Conservation (phyloP, 2,888 invertebrate species). For the Mesorhabditis sp. region DNA sequence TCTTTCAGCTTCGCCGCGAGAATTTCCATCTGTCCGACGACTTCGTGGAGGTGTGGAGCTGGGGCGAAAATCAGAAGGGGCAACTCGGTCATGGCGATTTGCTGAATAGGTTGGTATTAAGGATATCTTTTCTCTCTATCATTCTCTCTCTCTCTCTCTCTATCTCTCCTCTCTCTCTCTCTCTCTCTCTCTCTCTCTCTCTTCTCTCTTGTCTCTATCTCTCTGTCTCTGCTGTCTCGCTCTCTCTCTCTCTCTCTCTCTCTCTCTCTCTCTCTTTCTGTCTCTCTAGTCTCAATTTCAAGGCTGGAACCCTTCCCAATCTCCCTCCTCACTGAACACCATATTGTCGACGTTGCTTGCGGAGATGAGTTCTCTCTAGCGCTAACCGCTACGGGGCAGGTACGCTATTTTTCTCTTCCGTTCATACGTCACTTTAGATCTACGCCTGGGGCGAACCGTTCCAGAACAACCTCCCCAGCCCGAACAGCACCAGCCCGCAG, state of each 20-base stretch:
- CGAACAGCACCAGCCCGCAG: too few relatives aligned
- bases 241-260: too few relatives aligned
- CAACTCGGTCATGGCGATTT: neutral
- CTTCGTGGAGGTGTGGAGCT: conserved; percentile 4
- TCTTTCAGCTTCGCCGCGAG: neutral
- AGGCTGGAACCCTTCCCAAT: neutral
- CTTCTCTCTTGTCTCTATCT: too few relatives aligned
- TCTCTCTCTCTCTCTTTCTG: too few relatives aligned
- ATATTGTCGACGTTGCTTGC: neutral
- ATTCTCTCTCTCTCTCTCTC: too few relatives aligned
- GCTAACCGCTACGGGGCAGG: neutral
- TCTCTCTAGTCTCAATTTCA: neutral
- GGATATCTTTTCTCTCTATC: too few relatives aligned
- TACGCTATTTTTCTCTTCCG: neutral
- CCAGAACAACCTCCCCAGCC: too few relatives aligned
- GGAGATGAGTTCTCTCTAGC: neutral
- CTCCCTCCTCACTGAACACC: neutral
- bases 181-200: too few relatives aligned
- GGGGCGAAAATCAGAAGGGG: neutral
- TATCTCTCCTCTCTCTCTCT: too few relatives aligned
- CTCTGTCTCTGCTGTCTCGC: too few relatives aligned
- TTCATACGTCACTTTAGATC: too few relatives aligned
- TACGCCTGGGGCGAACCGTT: too few relatives aligned
- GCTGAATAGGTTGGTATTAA: neutral
- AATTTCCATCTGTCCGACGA: neutral